A percentile compares a stretch with the other conserved stretches of the same genome.
These are phyloP conservation scores for Melanostoma scalare DNA, from an alignment of 2,888 invertebrate genomes.

Conservation along the genomic window DNA sequence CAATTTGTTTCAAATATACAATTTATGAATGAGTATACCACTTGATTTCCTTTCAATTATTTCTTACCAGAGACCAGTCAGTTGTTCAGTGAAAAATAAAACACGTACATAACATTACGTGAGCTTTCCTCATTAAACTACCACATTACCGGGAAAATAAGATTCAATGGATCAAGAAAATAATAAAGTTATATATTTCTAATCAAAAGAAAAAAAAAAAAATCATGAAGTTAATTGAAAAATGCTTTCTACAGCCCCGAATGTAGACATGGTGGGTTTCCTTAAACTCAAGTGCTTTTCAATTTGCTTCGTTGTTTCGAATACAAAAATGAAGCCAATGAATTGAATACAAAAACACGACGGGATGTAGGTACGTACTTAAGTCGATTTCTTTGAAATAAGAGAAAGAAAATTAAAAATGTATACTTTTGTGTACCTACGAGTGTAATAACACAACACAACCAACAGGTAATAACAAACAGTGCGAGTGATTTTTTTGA, in stretches of 20 bases:
- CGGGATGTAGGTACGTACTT: too few relatives aligned
- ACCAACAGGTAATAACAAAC: too few relatives aligned
- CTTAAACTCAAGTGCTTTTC: conserved; percentile 57
- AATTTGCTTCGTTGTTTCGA: conserved; percentile 25
- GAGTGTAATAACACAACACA: too few relatives aligned
- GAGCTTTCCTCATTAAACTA: conserved; percentile 8
- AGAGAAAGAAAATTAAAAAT: not conserved
- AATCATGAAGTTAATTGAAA: conserved; percentile 53
- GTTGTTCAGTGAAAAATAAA: conserved; percentile 7
- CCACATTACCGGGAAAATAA: not conserved
- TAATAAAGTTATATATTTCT: not conserved
- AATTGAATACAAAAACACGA: conserved; percentile 25
- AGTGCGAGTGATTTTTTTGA: too few relatives aligned
- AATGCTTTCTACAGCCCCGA: conserved; percentile 30
- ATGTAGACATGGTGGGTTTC: conserved; percentile 22
- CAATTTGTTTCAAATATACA: conserved; percentile 6
- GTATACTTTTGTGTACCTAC: not conserved
- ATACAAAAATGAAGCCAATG: conserved; percentile 26
- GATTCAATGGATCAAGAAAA: conserved; percentile 22
- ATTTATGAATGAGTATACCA: conserved; percentile 4
- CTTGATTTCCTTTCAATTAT: conserved; percentile 19
- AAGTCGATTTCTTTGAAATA: conserved; percentile 39
- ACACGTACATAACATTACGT: conserved; percentile 5
- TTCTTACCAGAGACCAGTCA: conserved; percentile 14
- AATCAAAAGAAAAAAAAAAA: conserved; percentile 25